Evolutionary conservation across 2,797 vertebrate genomes (phyloP), one percentile per base, ranked within the genome.

Genomic region (Coregonus sp.): DNA sequence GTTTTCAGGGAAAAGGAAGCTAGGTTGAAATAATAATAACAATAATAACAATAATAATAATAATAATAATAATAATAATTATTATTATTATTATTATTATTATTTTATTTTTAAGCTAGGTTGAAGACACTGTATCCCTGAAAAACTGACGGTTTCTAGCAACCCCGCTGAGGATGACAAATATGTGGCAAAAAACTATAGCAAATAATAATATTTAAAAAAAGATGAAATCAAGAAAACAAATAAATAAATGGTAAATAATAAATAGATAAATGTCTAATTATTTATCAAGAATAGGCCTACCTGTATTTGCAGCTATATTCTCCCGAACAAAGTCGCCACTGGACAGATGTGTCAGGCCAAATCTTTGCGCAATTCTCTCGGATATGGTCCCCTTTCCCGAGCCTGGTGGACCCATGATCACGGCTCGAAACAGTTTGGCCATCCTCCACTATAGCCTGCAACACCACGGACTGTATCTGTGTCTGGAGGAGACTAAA

Each of bases 301-400:
- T 91, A 98, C 97, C 97, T 73, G 95, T 95, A 69, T 93, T 93
- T 0, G 94, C 91, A 15, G 91, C 73, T 85, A 96, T 94, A 85
- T 93, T 95, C 79, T 97, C 94, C 31, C 96, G 92, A 63, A 98
- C 85, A 90, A 95, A 97, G 82, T 97, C 95, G 9, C 96, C 96
- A 79, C 97, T 97, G 91, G 96, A 98, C 59, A 98, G 92, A 91
- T 97, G 96, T 71, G 96, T 94, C 4, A 98, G 93, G 77, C 95
- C 96, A 81, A 98, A 98, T 83, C 91, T 95, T 71, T 95, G 90
- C 80, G 97, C 96, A 81, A 97, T 96, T 87, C 96, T 95, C 81
- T 95, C 93, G 77, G 96, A 97, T 85, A 98, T 95, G 0, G 97
- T 99, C 74, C 97, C 97, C 83, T 99, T 98, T 1, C 97, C 97